Evolutionary conservation across 2,797 vertebrate species (phyloP), one percentile per base, ranked within the genome.

Genomic region (Sebastes iracundus): DNA sequence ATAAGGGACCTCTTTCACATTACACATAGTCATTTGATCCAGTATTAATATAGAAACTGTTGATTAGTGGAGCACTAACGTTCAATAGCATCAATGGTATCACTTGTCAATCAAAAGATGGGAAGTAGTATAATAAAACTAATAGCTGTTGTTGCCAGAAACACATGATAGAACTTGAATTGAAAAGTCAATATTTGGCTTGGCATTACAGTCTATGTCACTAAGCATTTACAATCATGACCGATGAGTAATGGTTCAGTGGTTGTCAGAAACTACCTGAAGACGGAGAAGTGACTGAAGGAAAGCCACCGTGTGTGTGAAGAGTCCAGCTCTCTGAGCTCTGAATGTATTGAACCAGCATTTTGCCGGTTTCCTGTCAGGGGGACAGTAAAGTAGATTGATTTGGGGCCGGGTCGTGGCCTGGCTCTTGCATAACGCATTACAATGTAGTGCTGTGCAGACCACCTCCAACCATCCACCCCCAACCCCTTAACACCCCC

Each of bases 371-470:
- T 49, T 49, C 14, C 32, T 55, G 63, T 77, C 59, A 27, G 46
- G 46, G 59, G 69, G 56, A 28, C 30, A 16, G 9, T 83, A 70
- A 69, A 75, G 63, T 23, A 63, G 74, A 87, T 72, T 81, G 82
- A 77, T 72, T 49, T 52, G 30, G 22, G 46, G 60, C 14, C 72
- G 5, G 23, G 78, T 75, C n/a, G 12, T 2, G 35, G 52, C 46
- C 67, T 42, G 30, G 14, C 42, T 73, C 30, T 59, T 5, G 6
- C n/a, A 56, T 52, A 61, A 79, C 18, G 0, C 14, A 61, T 72
- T 46, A 69, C 58, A 28, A 10, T 49, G 25, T 7, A 23, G 9
- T 27, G 61, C 46, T 49, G 12, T 56, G 69, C 35, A 7, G 62
- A 84, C 27, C 53, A 46, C 12, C 55, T 59, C 28, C 56, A 61